Evolutionary conservation across 2,113 vertebrate genomes (phyloP).

Genomic region (Recurvirostra avosetta): DNA sequence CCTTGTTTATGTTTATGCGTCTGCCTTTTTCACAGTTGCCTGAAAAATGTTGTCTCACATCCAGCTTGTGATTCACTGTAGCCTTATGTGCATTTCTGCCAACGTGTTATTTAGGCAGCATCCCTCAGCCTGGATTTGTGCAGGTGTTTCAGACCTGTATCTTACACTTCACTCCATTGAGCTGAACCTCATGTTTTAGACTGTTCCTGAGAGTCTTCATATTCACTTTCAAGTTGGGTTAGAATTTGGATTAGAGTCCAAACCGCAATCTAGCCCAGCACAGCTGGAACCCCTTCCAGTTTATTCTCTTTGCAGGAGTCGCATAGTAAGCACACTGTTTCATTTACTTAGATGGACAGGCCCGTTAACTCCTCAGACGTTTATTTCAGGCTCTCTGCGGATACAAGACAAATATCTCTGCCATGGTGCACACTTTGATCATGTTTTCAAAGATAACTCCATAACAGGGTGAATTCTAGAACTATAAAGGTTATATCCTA

Average conservation of each 20-base stretch:
- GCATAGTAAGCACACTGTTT: not conserved
- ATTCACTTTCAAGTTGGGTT: not conserved
- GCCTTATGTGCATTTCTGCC: not conserved
- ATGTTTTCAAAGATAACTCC: not conserved
- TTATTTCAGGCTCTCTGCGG: not conserved
- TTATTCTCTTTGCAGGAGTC: not conserved
- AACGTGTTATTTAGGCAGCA: not conserved
- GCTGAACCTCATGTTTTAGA: not conserved
- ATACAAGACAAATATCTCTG: not conserved
- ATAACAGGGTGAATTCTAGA: not conserved
- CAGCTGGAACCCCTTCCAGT: not conserved
- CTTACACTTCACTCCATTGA: not conserved
- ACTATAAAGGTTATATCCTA: not conserved
- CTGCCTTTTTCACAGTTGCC: not conserved
- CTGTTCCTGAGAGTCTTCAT: not conserved
- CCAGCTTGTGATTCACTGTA: not conserved
- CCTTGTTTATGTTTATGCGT: not conserved
- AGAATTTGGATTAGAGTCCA: not conserved
- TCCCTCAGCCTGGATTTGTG: not conserved
- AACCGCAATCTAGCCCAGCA: not conserved
- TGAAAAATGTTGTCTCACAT: not conserved
- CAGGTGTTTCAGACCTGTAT: not conserved
- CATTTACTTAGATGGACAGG: not conserved
- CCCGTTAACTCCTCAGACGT: not conserved
- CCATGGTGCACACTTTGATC: not conserved